phyloP scores from a whole-genome alignment of 64 coral and sea anemone genomes.

The Montipora foliosa region DNA sequence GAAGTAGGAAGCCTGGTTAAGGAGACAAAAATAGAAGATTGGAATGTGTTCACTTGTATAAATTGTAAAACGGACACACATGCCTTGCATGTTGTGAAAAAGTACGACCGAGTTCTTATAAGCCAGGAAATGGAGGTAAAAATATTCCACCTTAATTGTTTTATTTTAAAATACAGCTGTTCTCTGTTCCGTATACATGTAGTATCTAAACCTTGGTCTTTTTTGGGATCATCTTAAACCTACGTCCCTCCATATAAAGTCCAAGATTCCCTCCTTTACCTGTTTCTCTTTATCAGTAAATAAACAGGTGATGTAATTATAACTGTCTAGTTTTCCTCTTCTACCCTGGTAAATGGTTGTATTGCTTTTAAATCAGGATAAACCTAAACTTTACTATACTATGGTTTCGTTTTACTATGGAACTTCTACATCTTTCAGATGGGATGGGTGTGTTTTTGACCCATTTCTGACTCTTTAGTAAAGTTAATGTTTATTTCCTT shows the following conservation, averaged over 20 bases:
- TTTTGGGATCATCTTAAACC: too few species aligned
- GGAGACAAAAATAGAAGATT: conserved; percentile 68
- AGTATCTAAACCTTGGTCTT: too few species aligned
- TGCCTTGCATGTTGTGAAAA: conserved; percentile 78
- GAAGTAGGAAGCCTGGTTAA: conserved; percentile 81
- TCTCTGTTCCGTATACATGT: neutral
- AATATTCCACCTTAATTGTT: neutral
- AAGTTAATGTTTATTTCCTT: too few species aligned
- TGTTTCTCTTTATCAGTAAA: neutral
- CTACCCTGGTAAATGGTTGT: too few species aligned
- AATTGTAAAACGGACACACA: conserved; percentile 72
- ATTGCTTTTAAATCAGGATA: too few species aligned
- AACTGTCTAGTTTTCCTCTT: neutral
- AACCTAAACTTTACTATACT: too few species aligned
- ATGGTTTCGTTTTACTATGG: too few species aligned
- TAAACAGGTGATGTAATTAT: neutral
- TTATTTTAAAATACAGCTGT: neutral
- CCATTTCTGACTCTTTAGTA: too few species aligned
- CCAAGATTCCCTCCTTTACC: neutral
- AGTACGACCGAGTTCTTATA: conserved; percentile 76
- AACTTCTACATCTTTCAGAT: too few species aligned
- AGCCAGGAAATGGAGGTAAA: conserved; percentile 76
- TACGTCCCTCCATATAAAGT: neutral
- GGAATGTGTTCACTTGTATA: conserved; percentile 83
- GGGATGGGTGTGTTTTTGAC: too few species aligned